Percentiles rank a stretch among this genome's conserved stretches.
phyloP scores from a whole-genome alignment of 2,888 invertebrate genomes.

The Eupithecia exiguata region DNA sequence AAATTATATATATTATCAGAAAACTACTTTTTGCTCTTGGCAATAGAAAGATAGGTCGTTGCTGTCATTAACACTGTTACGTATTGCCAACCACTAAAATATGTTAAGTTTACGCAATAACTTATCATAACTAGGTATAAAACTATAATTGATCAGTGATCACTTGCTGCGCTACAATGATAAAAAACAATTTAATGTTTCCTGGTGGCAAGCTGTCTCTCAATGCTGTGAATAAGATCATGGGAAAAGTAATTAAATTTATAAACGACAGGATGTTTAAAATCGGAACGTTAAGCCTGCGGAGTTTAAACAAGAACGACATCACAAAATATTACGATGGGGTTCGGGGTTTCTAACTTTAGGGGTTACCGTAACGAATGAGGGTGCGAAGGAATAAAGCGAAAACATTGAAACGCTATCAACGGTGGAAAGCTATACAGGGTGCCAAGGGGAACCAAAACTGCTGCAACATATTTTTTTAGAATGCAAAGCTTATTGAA shows the following conservation, averaged over 20 bases:
- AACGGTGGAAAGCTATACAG: slow-evolving; percentile 58
- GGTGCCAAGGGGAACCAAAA: slow-evolving; percentile 53
- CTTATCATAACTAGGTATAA: slow-evolving; percentile 19
- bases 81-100: slow-evolving; percentile 30
- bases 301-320: slow-evolving; percentile 53
- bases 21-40: slow-evolving; percentile 40
- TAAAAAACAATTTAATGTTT: slow-evolving; percentile 38
- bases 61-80: slow-evolving; percentile 25
- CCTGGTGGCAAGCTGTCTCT: slow-evolving; percentile 34
- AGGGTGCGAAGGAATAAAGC: slow-evolving; percentile 75
- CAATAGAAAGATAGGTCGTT: slow-evolving; percentile 30
- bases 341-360: slow-evolving; percentile 63
- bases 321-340: slow-evolving; percentile 58
- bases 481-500: slow-evolving; percentile 44
- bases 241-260: slow-evolving; percentile 35
- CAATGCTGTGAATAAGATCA: slow-evolving; percentile 34
- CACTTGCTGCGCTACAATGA: slow-evolving; percentile 24
- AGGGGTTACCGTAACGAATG: slow-evolving; percentile 69
- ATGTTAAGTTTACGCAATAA: slow-evolving; percentile 32
- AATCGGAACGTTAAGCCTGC: slow-evolving; percentile 42
- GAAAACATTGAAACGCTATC: slow-evolving; percentile 72
- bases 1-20: slow-evolving; percentile 40
- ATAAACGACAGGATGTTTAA: slow-evolving; percentile 35
- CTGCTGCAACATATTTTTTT: slow-evolving; percentile 39
- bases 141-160: slow-evolving; percentile 30